A percentile compares a stretch with the other conserved stretches of the same genome.
Evolutionary conservation across 2,888 invertebrate species (phyloP).

Genomic region (Tiliacea aurago): DNA sequence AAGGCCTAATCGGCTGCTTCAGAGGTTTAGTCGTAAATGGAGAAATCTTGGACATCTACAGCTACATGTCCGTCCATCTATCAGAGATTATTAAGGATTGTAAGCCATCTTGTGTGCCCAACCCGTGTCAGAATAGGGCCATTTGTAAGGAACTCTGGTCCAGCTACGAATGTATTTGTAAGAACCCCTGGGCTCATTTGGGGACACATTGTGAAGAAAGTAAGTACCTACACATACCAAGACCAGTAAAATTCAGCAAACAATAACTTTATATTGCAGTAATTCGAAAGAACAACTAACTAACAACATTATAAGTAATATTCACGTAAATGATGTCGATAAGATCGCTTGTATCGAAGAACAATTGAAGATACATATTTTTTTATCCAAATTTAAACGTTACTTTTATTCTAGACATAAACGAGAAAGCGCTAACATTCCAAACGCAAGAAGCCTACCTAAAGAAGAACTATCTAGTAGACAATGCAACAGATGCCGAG

Average conservation of each 20-base stretch:
- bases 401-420: conserved; percentile 93
- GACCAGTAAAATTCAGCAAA: not conserved
- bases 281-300: not conserved
- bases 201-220: conserved; percentile 97
- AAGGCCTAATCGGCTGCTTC: conserved; percentile 98
- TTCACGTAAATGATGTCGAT: not conserved
- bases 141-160: conserved; percentile 98
- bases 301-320: not conserved
- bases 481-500: conserved; percentile 91
- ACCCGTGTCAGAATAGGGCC: conserved; percentile 97
- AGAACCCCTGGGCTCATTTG: conserved; percentile 97
- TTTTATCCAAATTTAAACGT: not conserved
- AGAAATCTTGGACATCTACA: conserved; percentile 97
- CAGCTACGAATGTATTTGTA: conserved; percentile 97
- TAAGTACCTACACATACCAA: conserved; percentile 85
- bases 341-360: not conserved
- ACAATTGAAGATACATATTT: not conserved
- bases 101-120: conserved; percentile 98
- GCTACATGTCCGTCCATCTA: conserved; percentile 97
- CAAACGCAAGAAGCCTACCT: conserved; percentile 95
- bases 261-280: not conserved
- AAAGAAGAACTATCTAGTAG: conserved; percentile 95
- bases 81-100: conserved; percentile 98
- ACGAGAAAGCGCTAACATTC: conserved; percentile 96
- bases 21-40: conserved; percentile 97